Base-by-base conservation (phyloP, 2,797 vertebrate genomes). In the Leptatherina wallacei region DNA sequence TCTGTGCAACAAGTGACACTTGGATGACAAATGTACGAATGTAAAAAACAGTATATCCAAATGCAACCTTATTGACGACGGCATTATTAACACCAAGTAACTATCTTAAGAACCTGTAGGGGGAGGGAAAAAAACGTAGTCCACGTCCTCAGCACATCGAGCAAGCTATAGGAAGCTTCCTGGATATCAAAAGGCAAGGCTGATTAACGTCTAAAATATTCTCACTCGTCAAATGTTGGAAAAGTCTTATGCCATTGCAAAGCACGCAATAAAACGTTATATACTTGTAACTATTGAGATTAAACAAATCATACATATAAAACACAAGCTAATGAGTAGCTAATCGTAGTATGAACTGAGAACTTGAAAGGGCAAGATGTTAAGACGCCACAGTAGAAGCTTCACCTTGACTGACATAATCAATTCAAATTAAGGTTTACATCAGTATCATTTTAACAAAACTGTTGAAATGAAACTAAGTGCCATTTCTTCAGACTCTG, bases 331-430 rank as follows among this genome's bases (percentile, higher is more conserved):
- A 80, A 58, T 60, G 56, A 58, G 64, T 51, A 69, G 82, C 81
- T 86, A 82, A 81, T 54, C 11, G 30, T 22, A 14, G 13, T 40
- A 10, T 22, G 32, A 56, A 58, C 22, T 20, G 0, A 62, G 36
- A 76, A 77, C 75, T 70, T n/a, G 38, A 84, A 58, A 22, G 72
- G 77, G 27, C 40, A 75, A 66, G 47, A 58, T 52, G 22, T 69
- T 44, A 24, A 32, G 79, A 62, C 77, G 70, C 20, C 3, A 47
- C 52, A 72, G 51, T 49, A 42, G 66, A 9, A 36, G 80, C 69
- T 66, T 88, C 75, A 86, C 82, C 78, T 84, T 83, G 73, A 58
- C 54, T 78, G 64, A 64, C 69, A 71, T 47, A 35, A 61, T 32
- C n/a, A 35, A 0, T 24, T 47, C 14, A 73, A 69, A 72, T 24